Percentiles rank a stretch among this genome's conserved stretches.
phyloP scores from a whole-genome alignment of 2,113 vertebrate species.

The Corythornis madagascariensis region DNA sequence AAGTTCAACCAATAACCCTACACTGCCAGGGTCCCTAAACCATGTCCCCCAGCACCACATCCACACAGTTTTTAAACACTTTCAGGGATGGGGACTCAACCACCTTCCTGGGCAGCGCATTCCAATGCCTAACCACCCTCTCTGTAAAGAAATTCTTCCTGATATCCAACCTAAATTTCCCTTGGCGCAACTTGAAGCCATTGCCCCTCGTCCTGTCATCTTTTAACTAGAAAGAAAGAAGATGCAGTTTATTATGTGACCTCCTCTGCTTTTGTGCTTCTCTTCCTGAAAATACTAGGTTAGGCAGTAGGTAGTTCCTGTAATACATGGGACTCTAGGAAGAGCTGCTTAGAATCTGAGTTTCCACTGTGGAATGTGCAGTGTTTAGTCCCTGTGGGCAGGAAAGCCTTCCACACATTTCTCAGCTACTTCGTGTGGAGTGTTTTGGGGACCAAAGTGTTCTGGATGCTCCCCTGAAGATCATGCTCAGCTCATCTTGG shows the following conservation, averaged over 20 bases:
- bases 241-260: rapidly evolving
- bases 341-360: not conserved
- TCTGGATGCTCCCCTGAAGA: not conserved
- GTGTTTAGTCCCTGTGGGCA: rapidly evolving
- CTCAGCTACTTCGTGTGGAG: not conserved
- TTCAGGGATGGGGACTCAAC: no score
- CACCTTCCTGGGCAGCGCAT: no score
- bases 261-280: not conserved
- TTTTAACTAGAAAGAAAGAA: no score
- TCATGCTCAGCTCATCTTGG: rapidly evolving
- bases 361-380: not conserved
- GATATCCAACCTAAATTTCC: no score
- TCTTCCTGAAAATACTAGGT: not conserved
- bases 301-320: not conserved
- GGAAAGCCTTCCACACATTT: rapidly evolving
- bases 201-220: no score
- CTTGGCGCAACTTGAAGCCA: no score
- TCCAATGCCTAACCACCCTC: no score
- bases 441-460: not conserved
- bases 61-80: no score
- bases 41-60: no score
- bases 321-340: not conserved
- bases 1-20: no score
- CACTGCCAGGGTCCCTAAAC: no score
- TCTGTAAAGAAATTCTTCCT: no score